Conservation (phyloP, 1,140 invertebrate genomes). For the Agraylea sexmaculata region DNA sequence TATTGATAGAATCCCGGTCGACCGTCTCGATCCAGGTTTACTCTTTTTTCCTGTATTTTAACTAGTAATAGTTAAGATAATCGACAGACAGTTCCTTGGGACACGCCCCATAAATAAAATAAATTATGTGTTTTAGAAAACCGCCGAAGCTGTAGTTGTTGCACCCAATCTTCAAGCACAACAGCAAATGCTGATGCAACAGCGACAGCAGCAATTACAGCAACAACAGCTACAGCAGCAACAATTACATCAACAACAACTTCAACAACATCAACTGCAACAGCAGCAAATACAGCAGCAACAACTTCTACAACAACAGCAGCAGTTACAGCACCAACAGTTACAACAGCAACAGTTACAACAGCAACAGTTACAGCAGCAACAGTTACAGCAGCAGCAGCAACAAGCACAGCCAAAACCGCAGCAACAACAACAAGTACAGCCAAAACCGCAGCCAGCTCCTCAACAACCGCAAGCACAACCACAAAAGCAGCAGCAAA, state of each 20-base stretch:
- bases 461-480: not conserved
- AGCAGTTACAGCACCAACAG: slow-evolving; percentile 17
- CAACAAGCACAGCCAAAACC: not conserved
- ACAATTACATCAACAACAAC: slow-evolving; percentile 15
- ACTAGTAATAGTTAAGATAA: too few species aligned
- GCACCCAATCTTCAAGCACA: too few species aligned
- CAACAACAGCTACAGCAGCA: slow-evolving; percentile 18
- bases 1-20: too few species aligned
- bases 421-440: not conserved
- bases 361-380: slow-evolving; percentile 2
- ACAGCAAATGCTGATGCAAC: slow-evolving; percentile 22
- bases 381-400: slow-evolving; percentile 18
- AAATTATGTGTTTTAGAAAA: too few species aligned
- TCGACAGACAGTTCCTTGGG: too few species aligned
- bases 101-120: too few species aligned
- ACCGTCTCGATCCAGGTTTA: too few species aligned
- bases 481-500: slow-evolving; percentile 5
- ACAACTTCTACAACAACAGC: slow-evolving; percentile 19
- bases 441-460: not conserved
- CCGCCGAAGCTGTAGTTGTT: too few species aligned
- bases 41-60: too few species aligned
- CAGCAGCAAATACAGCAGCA: not conserved
- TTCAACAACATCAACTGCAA: slow-evolving; percentile 8
- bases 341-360: slow-evolving; percentile 20
- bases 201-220: slow-evolving; percentile 17